These are phyloP conservation scores for Atrichornis clamosus DNA, from an alignment of 2,113 vertebrate species.

Conservation along the genomic window DNA sequence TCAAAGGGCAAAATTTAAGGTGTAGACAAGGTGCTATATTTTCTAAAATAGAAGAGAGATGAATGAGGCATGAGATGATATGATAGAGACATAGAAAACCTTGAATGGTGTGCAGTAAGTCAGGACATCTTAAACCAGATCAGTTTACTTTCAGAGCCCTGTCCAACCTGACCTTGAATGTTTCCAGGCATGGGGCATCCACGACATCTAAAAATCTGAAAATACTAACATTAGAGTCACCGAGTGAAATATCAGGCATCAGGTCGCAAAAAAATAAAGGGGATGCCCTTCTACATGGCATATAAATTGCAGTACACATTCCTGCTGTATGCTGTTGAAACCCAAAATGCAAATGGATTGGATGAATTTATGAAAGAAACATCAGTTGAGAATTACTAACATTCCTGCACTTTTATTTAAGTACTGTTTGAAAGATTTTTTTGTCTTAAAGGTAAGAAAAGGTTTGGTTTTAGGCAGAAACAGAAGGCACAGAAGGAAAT, in stretches of 20 bases:
- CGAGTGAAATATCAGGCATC: background rate
- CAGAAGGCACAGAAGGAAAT: background rate
- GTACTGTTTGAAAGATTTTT: background rate
- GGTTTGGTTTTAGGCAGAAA: background rate
- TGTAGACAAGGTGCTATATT: background rate
- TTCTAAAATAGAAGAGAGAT: background rate
- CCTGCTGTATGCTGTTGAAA: background rate
- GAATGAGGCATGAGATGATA: background rate
- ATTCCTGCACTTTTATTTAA: background rate
- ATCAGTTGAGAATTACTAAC: background rate
- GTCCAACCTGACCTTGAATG: background rate
- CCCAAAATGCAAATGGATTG: background rate
- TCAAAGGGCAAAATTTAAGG: background rate
- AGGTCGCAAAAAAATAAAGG: background rate
- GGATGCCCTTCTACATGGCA: accelerated
- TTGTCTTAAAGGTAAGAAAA: background rate
- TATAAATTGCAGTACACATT: background rate
- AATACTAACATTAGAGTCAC: background rate
- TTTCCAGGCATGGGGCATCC: background rate
- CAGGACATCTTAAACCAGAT: background rate
- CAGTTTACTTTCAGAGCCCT: background rate
- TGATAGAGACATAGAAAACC: background rate
- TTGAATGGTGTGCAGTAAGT: background rate
- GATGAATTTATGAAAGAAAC: background rate
- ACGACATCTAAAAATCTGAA: background rate